Conservation (phyloP, 2,113 vertebrate species). For the human (Homo sapiens) region GRCh38 chr5:166611501-166612000, state of each 20-base stretch:
- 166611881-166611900: background rate
- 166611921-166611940: background rate
- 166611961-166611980: background rate
- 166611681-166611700: background rate
- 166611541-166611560: background rate
- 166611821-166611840: background rate
- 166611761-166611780: background rate
- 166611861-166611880: background rate
- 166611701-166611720: background rate
- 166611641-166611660: background rate
- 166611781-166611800: background rate
- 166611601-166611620: background rate
- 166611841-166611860: background rate
- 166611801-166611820: background rate
- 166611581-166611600: background rate
- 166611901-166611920: background rate
- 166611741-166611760: background rate
- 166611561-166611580: background rate
- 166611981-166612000: background rate
- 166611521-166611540: background rate
- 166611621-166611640: background rate
- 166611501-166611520: background rate
- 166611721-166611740: background rate
- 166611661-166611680: background rate
- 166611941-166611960: background rate